Percentiles rank a stretch among this genome's conserved stretches.
phyloP scores from a whole-genome alignment of 2,888 invertebrate genomes.

The Agrotis puta region DNA sequence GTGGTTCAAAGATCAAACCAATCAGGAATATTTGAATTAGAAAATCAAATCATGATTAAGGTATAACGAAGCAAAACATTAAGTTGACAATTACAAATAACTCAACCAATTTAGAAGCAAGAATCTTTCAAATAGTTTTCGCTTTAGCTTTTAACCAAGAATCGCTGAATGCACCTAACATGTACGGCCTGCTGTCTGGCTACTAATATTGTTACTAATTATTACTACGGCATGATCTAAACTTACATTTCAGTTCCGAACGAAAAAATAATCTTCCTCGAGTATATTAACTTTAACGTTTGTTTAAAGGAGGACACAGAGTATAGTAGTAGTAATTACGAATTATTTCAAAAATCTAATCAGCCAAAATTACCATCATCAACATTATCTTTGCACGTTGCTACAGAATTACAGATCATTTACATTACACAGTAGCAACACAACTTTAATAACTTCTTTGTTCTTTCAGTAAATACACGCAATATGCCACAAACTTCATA shows the following conservation, averaged over 20 bases:
- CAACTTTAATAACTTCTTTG: constrained; percentile 21
- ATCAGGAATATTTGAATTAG: constrained; percentile 27
- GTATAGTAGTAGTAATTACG: no score
- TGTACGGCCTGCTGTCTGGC: no score
- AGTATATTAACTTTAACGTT: no score
- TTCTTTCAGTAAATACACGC: constrained; percentile 33
- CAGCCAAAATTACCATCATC: background rate
- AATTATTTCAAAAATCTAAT: no score
- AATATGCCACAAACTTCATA: constrained; percentile 20
- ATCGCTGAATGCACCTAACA: no score
- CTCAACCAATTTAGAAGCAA: background rate
- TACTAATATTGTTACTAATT: background rate
- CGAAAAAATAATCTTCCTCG: background rate
- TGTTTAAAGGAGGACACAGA: no score
- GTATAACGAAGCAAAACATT: background rate
- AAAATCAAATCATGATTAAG: constrained; percentile 1
- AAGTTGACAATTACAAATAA: background rate
- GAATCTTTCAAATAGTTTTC: background rate
- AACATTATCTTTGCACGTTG: background rate
- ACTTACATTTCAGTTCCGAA: background rate
- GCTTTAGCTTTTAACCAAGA: no score
- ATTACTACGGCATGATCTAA: background rate
- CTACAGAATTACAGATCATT: background rate
- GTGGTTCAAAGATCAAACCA: constrained; percentile 31
- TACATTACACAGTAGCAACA: constrained; percentile 15